Percentiles rank a stretch among this genome's conserved stretches.
These are phyloP conservation scores for Drosophila siamana DNA, from an alignment of 2,888 invertebrate genomes.

Conservation along the genomic window DNA sequence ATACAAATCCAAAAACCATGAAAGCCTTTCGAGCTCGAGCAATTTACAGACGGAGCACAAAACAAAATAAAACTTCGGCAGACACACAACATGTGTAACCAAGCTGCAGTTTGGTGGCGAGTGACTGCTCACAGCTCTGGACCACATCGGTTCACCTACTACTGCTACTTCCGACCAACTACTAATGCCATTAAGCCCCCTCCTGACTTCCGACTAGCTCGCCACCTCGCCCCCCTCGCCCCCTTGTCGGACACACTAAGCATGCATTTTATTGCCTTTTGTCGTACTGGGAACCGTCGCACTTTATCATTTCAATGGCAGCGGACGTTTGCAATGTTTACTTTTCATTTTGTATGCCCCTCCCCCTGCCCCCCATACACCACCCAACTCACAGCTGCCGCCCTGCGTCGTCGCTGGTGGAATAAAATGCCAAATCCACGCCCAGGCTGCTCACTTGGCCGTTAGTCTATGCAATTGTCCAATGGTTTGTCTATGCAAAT, in stretches of 20 bases:
- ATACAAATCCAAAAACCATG: constrained; percentile 73
- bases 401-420: not conserved
- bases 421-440: constrained; percentile 28
- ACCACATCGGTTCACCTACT: constrained; percentile 36
- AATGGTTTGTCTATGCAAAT: constrained; percentile 80
- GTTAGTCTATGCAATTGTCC: constrained; percentile 71
- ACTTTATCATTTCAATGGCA: constrained; percentile 80
- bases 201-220: constrained; percentile 3
- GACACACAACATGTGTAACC: constrained; percentile 48
- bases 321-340: constrained; percentile 71
- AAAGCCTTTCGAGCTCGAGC: constrained; percentile 68
- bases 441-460: constrained; percentile 66
- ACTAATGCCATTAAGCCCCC: constrained; percentile 68
- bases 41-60: constrained; percentile 50
- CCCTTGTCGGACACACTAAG: constrained; percentile 53
- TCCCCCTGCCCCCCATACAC: not conserved
- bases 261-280: constrained; percentile 82
- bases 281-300: constrained; percentile 55
- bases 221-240: not conserved
- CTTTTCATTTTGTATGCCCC: constrained; percentile 75
- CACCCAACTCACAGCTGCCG: not conserved
- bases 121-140: constrained; percentile 22
- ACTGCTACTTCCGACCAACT: constrained; percentile 6
- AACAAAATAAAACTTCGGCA: constrained; percentile 15
- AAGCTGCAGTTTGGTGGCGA: constrained; percentile 48